Evolutionary conservation across 2,888 invertebrate species (phyloP), one percentile per base, ranked within the genome.

Genomic region (Conchocele bisecta): DNA sequence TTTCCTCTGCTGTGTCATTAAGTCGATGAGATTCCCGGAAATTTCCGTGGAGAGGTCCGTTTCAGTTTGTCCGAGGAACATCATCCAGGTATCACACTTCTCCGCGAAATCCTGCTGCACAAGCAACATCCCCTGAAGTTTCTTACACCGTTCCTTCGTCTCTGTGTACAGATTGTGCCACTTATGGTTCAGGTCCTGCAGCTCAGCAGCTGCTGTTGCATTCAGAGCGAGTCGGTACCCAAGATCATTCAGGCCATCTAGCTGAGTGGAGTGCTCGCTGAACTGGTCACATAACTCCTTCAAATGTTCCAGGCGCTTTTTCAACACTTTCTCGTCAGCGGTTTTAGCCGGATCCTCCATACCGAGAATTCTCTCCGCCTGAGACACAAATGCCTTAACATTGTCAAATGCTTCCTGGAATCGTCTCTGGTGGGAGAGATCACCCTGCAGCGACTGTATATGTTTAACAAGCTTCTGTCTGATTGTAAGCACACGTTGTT

Each of bases 21-120:
- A 86, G 31, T 83, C 86, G 28, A 83, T 65, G n/a, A 89, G 83
- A 67, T 86, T 88, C 5, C 88, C 88, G 37, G 86, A 84, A 7
- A 89, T 81, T 28, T 86, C 85, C 0, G 75, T 81, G 11, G 88
- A 80, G 42, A 90, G 83, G 53, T 87, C 88, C 29, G 84, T 74
- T 75, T 90, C 89, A 0, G 87, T 86, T 71, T 86, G 82, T 13
- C 86, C 86, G 35, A 90, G 80, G 85, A 89, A 89, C 0, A 81
- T 76, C 86, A 88, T 86, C 90, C 90, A 90, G 17, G 85, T 83
- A 33, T 88, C 83, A 75, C 89, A 90, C 68, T 90, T 90, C 56
- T 87, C 75, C 3, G 83, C 83, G 77, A 90, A 90, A 79, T 88
- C 88, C 64, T 89, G 89, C 33, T 88, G 86, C 50, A 85, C 73